Base-by-base conservation (phyloP, 2,888 invertebrate species). In the Orthosia gracilis region DNA sequence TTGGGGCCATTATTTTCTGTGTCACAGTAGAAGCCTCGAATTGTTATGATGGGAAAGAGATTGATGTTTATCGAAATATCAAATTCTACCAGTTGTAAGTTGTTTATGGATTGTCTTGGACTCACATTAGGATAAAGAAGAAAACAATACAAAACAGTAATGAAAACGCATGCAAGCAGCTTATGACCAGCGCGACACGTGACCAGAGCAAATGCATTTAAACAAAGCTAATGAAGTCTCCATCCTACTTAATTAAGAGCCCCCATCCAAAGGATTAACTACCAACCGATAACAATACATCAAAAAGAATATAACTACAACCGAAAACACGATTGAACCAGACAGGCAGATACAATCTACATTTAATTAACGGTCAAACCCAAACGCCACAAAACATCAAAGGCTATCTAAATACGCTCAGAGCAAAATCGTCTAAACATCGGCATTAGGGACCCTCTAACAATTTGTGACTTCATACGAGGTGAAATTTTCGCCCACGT, bases 401-500 rank as follows among this genome's bases (percentile, higher is more conserved):
- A 96, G 95, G 93, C 92, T 93, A 93, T 94, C 94, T 94, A 94
- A 95, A 95, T 94, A 94, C 94, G 94, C 94, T 94, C 94, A 91
- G 91, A 94, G 94, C 94, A 88, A 93, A 94, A 94, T 94, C 94
- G 94, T 92, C 94, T 91, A 93, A 93, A 93, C 94, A 94, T 93
- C 89, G 93, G 93, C 91, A 93, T 91, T 91, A 92, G 86, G 87
- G 89, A 86, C 86, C 88, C 87, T 85, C 86, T 68, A 81, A 87
- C 93, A 93, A 92, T 91, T 94, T 92, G 92, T 90, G 89, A 92
- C 92, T 92, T 92, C 89, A 90, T 89, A 82, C 89, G 90, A 91
- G 93, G 92, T 90, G 87, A 92, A 93, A 92, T 87, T 87, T 87
- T 87, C 88, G 87, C 91, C 92, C 89, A 92, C 93, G 91, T 93